Evolutionary conservation across 2,888 invertebrate genomes (phyloP).

Genomic region (Mesoligia furuncula): DNA sequence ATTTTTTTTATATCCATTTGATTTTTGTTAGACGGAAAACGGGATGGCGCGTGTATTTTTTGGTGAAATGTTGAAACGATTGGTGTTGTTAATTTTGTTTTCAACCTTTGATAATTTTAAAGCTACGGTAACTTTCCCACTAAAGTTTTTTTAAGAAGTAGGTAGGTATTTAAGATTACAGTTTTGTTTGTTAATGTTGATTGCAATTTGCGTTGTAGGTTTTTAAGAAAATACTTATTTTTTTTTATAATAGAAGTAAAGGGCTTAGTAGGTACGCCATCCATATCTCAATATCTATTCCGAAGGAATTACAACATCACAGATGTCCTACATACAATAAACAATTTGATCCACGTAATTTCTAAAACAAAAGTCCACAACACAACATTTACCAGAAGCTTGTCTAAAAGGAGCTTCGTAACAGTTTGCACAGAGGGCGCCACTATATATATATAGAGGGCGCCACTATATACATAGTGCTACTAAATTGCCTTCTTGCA

Average conservation of each 20-base stretch:
- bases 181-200: neutral
- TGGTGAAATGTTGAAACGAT: neutral
- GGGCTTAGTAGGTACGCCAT: neutral
- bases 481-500: constrained; percentile 26
- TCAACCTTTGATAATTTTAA: neutral
- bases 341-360: neutral
- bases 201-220: too few relatives aligned
- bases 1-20: constrained; percentile 32
- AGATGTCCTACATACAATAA: neutral
- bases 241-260: too few relatives aligned
- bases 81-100: neutral
- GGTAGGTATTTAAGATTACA: too few relatives aligned
- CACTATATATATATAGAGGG: too few relatives aligned
- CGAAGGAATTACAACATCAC: neutral
- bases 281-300: neutral
- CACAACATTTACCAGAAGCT: constrained; percentile 6
- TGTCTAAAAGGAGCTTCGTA: neutral
- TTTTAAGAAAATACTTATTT: neutral
- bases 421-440: constrained; percentile 17
- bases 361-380: neutral
- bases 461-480: neutral
- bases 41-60: constrained; percentile 8
- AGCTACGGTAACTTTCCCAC: neutral
- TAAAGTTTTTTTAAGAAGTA: neutral
- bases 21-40: constrained; percentile 12